Evolutionary conservation across 2,113 vertebrate genomes (phyloP).

Genomic region (Triplophysa rosa): DNA sequence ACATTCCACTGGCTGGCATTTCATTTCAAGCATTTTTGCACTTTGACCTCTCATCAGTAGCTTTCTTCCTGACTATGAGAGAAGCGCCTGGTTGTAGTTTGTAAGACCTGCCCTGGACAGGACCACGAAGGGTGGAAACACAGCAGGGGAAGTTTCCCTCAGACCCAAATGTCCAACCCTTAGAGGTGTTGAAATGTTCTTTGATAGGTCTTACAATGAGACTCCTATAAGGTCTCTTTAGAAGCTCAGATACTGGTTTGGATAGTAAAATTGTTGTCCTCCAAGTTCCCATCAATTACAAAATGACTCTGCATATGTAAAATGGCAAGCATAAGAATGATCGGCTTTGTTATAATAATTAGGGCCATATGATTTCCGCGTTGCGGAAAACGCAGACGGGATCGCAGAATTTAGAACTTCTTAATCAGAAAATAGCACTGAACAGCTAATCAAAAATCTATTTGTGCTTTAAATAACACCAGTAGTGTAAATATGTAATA

Average conservation of each 20-base stretch:
- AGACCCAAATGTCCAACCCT: slow-evolving; percentile 35
- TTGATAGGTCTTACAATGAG: slow-evolving; percentile 50
- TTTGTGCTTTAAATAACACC: no score
- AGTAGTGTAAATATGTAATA: no score
- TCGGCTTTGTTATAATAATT: no score
- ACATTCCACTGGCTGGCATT: slow-evolving; percentile 35
- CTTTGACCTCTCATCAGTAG: slow-evolving; percentile 57
- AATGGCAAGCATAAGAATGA: not conserved
- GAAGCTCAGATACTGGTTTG: not conserved
- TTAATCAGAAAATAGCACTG: no score
- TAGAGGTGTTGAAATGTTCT: slow-evolving; percentile 39
- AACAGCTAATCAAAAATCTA: no score
- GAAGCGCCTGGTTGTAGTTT: slow-evolving; percentile 64
- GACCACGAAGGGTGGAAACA: slow-evolving; percentile 8
- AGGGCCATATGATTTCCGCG: no score
- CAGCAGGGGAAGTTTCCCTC: slow-evolving; percentile 1
- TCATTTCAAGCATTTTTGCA: slow-evolving; percentile 49
- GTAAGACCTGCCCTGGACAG: slow-evolving; percentile 20
- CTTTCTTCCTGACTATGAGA: slow-evolving; percentile 59
- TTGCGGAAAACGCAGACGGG: no score
- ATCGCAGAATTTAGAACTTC: no score
- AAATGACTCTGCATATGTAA: not conserved
- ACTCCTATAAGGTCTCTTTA: slow-evolving; percentile 12
- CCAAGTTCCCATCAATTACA: not conserved
- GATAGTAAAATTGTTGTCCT: not conserved